A percentile compares a stretch with the other conserved stretches of the same genome.
Evolutionary conservation across 23 tunicate genomes (phyloP).

Genomic region (Clavelina lepadiformis): DNA sequence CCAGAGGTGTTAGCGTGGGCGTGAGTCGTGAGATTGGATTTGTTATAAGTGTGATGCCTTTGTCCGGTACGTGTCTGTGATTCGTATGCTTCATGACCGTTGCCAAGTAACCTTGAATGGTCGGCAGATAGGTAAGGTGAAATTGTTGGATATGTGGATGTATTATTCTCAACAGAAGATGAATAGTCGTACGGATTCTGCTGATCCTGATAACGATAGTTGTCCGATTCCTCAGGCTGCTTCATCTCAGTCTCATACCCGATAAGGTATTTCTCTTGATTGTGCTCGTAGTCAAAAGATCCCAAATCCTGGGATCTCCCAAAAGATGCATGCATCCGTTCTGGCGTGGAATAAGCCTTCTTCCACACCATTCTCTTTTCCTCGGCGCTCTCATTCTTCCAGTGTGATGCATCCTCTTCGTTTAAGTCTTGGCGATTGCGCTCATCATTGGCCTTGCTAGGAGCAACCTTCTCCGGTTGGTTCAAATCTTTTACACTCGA

Average conservation of each 20-base stretch:
- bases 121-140: not conserved
- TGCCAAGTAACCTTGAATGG: not conserved
- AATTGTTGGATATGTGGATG: not conserved
- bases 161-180: not conserved
- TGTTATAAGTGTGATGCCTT: too few species aligned
- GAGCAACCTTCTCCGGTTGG: not conserved
- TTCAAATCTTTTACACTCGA: conserved; percentile 5
- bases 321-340: conserved; percentile 4
- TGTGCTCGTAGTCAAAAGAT: conserved; percentile 44
- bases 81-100: too few species aligned
- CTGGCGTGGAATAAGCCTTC: conserved; percentile 46
- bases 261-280: conserved; percentile 37
- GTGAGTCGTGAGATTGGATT: too few species aligned
- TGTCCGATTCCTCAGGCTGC: conserved; percentile 14
- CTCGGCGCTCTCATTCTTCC: conserved; percentile 34
- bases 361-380: conserved; percentile 37
- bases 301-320: conserved; percentile 11
- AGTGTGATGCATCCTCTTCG: not conserved
- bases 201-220: too few species aligned
- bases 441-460: not conserved
- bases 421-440: not conserved
- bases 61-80: too few species aligned
- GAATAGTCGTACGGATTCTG: too few species aligned
- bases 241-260: conserved; percentile 72
- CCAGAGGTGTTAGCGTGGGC: too few species aligned